Evolutionary conservation across 37 sponge, comb jelly and placozoan genomes (phyloP), one percentile per base, ranked within the genome.

Genomic region (Geodia barretti): DNA sequence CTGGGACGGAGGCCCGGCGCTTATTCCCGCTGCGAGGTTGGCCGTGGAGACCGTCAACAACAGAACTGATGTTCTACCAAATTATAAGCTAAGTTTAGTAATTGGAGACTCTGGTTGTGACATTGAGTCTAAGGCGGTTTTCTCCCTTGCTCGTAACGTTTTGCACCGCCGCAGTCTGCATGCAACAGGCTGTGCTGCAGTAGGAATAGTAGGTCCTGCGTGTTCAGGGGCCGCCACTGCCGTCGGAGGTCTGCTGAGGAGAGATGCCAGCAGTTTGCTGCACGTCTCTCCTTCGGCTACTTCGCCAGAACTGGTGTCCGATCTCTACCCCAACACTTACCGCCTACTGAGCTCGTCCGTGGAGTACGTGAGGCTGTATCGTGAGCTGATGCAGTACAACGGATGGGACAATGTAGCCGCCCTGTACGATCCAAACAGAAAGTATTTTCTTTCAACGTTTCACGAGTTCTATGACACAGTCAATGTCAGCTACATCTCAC

Each of bases 171-270:
- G n/a, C n/a, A n/a, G n/a, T 66, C 67, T 7, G 67, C 31, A 0
- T 73, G 74, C 41, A 37, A 41, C 41, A 26, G 30, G n/a, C n/a
- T n/a, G n/a, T n/a, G n/a, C n/a, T n/a, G 70, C 33, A 8, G 70
- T 70, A 7, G 70, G 70, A 70, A 70, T 70, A 23, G 21, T 70
- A 36, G 70, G 70, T 4, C 70, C 70, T 23, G 70, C 38, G 7
- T 70, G 70, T 70, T 70, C 70, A 23, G 70, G 21, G 9, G 36
- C 70, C 7, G 39, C 70, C 5, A 23, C 30, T 30, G 21, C 21
- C 33, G 9, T 70, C 33, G 70, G 31, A 34, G 31, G 9, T 36
- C 35, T 70, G 29, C 21, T 32, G 9, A 8, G 38, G 4, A 14
- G 21, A 29, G 21, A 14, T 33, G 21, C 9, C 9, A 21, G 4